A percentile compares a stretch with the other conserved stretches of the same genome.
Conservation (phyloP, 2,888 invertebrate genomes). For the Pammene fasciana region DNA sequence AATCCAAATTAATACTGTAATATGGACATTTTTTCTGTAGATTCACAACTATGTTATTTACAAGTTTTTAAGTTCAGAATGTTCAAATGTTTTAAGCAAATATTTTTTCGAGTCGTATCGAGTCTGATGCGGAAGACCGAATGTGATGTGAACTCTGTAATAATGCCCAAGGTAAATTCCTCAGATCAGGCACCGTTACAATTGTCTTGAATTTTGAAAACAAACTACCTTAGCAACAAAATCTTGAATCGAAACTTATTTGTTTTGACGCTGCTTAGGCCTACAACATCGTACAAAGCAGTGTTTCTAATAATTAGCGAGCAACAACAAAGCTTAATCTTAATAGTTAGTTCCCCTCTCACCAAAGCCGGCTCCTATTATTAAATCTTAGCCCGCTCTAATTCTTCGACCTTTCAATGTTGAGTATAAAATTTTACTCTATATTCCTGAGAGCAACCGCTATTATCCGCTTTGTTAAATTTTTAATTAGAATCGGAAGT, state of each 20-base stretch:
- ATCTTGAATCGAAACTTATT: not conserved
- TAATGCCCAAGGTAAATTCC: not conserved
- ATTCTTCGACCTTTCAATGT: slow-evolving; percentile 44
- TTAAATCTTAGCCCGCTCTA: slow-evolving; percentile 46
- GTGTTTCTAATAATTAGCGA: slow-evolving; percentile 29
- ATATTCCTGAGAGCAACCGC: slow-evolving; percentile 58
- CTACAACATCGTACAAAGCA: slow-evolving; percentile 16
- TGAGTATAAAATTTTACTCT: slow-evolving; percentile 55
- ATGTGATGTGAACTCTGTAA: too few relatives aligned
- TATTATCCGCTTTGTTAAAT: slow-evolving; percentile 72
- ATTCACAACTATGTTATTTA: too few relatives aligned
- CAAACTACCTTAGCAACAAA: not conserved
- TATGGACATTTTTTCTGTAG: too few relatives aligned
- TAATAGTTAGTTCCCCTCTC: slow-evolving; percentile 40
- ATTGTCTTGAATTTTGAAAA: not conserved
- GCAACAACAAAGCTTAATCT: slow-evolving; percentile 36
- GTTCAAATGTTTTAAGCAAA: too few relatives aligned
- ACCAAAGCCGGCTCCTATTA: slow-evolving; percentile 41
- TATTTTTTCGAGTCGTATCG: too few relatives aligned
- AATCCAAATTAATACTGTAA: too few relatives aligned
- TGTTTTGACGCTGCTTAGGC: not conserved
- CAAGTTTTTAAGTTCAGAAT: too few relatives aligned
- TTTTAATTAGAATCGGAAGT: slow-evolving; percentile 78
- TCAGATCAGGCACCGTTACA: too few relatives aligned
- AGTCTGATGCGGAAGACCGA: too few relatives aligned